phyloP scores from a whole-genome alignment of 1,140 invertebrate species.

The Tetramorium alpestre region DNA sequence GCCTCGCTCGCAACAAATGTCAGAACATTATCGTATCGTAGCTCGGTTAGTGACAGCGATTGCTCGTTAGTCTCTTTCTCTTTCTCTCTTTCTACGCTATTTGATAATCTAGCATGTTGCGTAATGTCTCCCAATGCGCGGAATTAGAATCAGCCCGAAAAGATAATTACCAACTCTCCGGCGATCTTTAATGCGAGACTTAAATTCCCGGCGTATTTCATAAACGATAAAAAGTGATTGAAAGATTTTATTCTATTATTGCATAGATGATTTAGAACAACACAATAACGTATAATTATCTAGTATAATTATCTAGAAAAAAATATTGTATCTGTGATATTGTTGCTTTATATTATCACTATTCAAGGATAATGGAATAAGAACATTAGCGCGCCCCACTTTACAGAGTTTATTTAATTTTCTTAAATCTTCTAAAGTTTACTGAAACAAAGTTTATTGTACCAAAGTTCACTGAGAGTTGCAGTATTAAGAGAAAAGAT shows the following conservation, averaged over 20 bases:
- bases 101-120: neutral
- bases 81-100: neutral
- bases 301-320: neutral
- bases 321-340: too few species aligned
- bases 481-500: neutral
- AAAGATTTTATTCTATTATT: neutral
- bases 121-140: neutral
- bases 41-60: conserved; percentile 40
- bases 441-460: too few species aligned
- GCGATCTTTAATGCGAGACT: neutral
- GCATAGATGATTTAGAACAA: neutral
- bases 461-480: neutral
- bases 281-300: neutral
- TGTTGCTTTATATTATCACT: too few species aligned
- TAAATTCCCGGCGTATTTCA: neutral
- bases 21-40: conserved; percentile 9
- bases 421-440: neutral
- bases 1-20: conserved; percentile 50
- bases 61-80: conserved; percentile 8
- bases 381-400: too few species aligned
- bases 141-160: neutral
- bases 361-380: too few species aligned
- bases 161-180: conserved; percentile 37
- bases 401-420: neutral
- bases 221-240: neutral